These are phyloP conservation scores for Formica aserva DNA, from an alignment of 2,888 invertebrate genomes.

Conservation along the genomic window DNA sequence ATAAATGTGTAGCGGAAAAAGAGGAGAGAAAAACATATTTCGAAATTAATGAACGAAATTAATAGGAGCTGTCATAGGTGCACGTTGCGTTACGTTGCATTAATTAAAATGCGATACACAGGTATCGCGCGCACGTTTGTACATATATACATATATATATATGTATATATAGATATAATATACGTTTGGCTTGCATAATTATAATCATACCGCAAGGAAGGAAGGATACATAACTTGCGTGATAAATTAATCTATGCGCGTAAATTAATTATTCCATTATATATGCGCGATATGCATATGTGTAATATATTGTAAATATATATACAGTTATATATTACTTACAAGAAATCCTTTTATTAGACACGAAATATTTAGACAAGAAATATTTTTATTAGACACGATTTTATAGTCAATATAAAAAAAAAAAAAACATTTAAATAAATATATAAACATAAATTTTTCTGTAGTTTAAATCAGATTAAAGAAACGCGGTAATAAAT, in stretches of 20 bases:
- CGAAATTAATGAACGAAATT: slow-evolving; percentile 71
- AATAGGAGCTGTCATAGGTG: slow-evolving; percentile 51
- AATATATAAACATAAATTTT: too few relatives aligned
- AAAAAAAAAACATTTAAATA: background rate
- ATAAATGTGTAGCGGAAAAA: slow-evolving; percentile 51
- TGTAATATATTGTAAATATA: slow-evolving; percentile 8
- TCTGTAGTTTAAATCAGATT: background rate
- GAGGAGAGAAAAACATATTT: slow-evolving; percentile 61
- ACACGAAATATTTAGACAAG: background rate
- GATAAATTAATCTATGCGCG: slow-evolving; percentile 37
- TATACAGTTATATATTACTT: background rate
- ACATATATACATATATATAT: background rate
- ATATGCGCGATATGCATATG: background rate
- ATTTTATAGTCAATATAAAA: background rate
- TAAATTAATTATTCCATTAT: slow-evolving; percentile 34
- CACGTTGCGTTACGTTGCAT: slow-evolving; percentile 34
- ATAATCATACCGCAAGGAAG: slow-evolving; percentile 30
- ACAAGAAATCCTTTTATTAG: background rate
- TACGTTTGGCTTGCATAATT: slow-evolving; percentile 35
- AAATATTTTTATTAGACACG: too few relatives aligned
- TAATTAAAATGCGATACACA: slow-evolving; percentile 51
- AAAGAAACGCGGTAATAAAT: background rate
- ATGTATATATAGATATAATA: background rate
- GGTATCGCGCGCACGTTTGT: slow-evolving; percentile 9
- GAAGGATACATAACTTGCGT: slow-evolving; percentile 34